phyloP scores from a whole-genome alignment of 2,797 vertebrate genomes.

The Mormyrus proboscirostris region DNA sequence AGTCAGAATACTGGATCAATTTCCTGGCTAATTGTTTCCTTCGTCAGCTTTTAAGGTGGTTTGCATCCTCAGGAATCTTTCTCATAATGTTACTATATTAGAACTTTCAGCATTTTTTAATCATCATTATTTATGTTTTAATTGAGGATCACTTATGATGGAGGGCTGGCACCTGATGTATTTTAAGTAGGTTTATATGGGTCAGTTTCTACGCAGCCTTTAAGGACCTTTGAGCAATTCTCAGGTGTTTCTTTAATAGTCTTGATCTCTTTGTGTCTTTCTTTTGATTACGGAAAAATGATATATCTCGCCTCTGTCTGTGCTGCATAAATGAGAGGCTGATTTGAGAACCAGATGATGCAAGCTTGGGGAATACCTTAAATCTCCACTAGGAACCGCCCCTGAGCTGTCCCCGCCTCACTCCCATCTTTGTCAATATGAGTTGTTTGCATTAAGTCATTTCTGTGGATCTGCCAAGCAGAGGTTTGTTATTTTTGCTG shows the following conservation, averaged over 20 bases:
- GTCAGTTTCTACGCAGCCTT: neutral
- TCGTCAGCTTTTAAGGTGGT: slow-evolving; percentile 38
- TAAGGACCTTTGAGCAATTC: neutral
- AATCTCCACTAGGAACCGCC: slow-evolving; percentile 31
- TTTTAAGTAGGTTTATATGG: neutral
- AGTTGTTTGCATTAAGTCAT: slow-evolving; percentile 34
- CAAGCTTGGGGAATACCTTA: slow-evolving; percentile 40
- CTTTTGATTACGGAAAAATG: neutral
- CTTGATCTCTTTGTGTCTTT: neutral
- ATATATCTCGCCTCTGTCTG: neutral
- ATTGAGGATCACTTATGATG: neutral
- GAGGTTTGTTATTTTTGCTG: slow-evolving; percentile 18
- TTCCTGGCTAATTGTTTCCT: slow-evolving; percentile 22
- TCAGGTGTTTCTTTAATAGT: neutral
- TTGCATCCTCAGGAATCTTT: slow-evolving; percentile 20
- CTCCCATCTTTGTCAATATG: slow-evolving; percentile 25
- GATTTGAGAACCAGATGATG: slow-evolving; percentile 29
- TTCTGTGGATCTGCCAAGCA: slow-evolving; percentile 33
- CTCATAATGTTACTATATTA: neutral
- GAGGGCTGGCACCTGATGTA: neutral
- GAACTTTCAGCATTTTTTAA: neutral
- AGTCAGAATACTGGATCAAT: slow-evolving; percentile 36
- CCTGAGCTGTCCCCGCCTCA: slow-evolving; percentile 26
- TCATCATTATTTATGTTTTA: neutral
- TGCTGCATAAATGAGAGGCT: neutral